Percentiles rank a stretch among this genome's conserved stretches.
Evolutionary conservation across 2,888 invertebrate species (phyloP).

Genomic region (Microctonus brassicae): DNA sequence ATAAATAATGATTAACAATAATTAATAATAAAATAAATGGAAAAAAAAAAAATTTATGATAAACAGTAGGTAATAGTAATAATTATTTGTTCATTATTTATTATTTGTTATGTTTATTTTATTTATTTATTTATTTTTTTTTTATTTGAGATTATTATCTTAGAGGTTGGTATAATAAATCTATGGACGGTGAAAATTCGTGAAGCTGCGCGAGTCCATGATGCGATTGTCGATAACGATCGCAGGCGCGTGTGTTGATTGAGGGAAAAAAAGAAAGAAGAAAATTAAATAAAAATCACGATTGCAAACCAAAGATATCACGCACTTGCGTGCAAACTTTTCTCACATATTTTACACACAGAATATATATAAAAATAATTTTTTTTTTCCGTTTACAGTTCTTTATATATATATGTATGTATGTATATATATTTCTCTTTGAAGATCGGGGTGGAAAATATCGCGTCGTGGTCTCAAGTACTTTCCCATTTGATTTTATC

Average conservation of each 20-base stretch:
- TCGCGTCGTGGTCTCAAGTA: slow-evolving; percentile 1
- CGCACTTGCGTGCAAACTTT: slow-evolving; percentile 20
- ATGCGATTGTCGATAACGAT: slow-evolving; percentile 20
- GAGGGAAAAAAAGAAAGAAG: not conserved
- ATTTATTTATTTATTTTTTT: not conserved
- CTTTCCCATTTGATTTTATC: not conserved
- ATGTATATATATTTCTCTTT: not conserved
- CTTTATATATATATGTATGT: not conserved
- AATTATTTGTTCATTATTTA: not conserved
- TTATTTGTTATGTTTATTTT: not conserved
- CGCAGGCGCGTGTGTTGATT: not conserved
- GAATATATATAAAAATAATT: not conserved
- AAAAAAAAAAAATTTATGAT: too few species aligned
- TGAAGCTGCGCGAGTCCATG: not conserved
- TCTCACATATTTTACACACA: not conserved
- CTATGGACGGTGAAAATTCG: not conserved
- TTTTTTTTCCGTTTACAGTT: not conserved
- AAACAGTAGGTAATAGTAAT: too few species aligned
- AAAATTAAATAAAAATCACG: slow-evolving; percentile 1
- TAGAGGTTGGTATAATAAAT: not conserved
- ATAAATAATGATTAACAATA: too few species aligned
- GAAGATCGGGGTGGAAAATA: not conserved
- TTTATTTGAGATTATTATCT: not conserved
- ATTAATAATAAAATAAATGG: too few species aligned
- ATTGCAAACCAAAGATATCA: slow-evolving; percentile 4